Percentiles rank a stretch among this genome's conserved stretches.
Conservation (phyloP, 64 coral and sea anemone genomes). For the Montipora efflorescens region DNA sequence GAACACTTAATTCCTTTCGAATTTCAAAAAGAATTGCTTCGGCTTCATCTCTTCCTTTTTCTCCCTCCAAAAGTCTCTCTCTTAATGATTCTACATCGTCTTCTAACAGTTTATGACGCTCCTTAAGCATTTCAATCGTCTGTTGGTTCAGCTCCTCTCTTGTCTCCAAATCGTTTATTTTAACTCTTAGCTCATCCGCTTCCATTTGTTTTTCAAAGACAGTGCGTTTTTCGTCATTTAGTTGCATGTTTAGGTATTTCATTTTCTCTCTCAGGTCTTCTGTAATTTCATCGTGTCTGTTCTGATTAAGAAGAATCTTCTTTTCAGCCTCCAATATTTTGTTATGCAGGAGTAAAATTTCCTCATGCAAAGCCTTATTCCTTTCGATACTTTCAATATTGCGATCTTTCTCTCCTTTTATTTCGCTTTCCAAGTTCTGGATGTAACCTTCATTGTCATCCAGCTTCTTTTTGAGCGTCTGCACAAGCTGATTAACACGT, state of each 20-base stretch:
- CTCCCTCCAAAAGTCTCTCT: not conserved
- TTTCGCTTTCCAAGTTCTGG: slow-evolving; percentile 49
- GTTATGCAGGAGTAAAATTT: slow-evolving; percentile 7
- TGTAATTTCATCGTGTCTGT: slow-evolving; percentile 11
- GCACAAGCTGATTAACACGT: slow-evolving; percentile 6
- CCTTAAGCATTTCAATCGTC: slow-evolving; percentile 44
- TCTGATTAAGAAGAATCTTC: slow-evolving; percentile 14
- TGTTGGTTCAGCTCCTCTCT: not conserved
- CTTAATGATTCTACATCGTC: not conserved
- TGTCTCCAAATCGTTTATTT: not conserved
- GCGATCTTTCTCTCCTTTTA: slow-evolving; percentile 39
- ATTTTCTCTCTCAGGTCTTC: slow-evolving; percentile 44
- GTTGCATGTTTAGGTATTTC: not conserved
- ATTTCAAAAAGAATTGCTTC: slow-evolving; percentile 33
- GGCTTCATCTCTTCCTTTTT: slow-evolving; percentile 18
- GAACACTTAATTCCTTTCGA: not conserved
- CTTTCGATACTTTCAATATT: slow-evolving; percentile 48
- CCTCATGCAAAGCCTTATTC: slow-evolving; percentile 37
- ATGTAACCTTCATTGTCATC: slow-evolving; percentile 19
- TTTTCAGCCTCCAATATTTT: slow-evolving; percentile 10
- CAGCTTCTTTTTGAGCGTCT: slow-evolving; percentile 46
- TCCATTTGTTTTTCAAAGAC: slow-evolving; percentile 11
- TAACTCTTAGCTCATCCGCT: not conserved
- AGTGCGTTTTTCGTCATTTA: not conserved
- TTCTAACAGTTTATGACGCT: slow-evolving; percentile 3